Conservation (phyloP, 2,888 invertebrate species). For the Agonopterix heracliana region DNA sequence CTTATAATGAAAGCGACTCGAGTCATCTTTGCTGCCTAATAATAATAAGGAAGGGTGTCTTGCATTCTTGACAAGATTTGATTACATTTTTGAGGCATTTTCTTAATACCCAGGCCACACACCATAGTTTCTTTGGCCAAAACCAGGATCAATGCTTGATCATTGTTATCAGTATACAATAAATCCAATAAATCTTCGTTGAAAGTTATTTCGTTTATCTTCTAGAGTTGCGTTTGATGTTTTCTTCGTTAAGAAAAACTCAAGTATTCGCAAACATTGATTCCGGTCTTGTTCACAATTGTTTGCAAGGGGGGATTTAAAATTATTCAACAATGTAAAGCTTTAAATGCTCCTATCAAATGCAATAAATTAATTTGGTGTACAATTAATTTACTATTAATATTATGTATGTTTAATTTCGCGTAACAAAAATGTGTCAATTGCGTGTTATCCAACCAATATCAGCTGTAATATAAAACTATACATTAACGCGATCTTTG, state of each 20-base stretch:
- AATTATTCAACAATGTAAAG: conserved; percentile 13
- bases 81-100: conserved; percentile 5
- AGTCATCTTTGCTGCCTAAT: not conserved
- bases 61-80: conserved; percentile 4
- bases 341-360: conserved; percentile 14
- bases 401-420: too few species aligned
- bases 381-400: too few species aligned
- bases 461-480: too few species aligned
- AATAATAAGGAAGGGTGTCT: too few species aligned
- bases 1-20: not conserved
- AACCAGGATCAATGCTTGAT: not conserved
- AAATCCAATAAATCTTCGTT: not conserved
- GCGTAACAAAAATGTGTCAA: too few species aligned
- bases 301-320: conserved; percentile 4
- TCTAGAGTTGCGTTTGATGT: not conserved
- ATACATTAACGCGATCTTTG: too few species aligned
- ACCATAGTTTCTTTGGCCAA: conserved; percentile 3
- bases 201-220: not conserved
- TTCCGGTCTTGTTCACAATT: conserved; percentile 10
- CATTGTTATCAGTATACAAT: not conserved
- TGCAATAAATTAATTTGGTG: conserved; percentile 5
- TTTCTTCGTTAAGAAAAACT: conserved; percentile 4
- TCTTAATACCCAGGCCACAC: too few species aligned
- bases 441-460: too few species aligned
- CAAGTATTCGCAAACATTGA: conserved; percentile 1